phyloP scores from a whole-genome alignment of 2,888 invertebrate genomes.

The Cantharis lateralis region DNA sequence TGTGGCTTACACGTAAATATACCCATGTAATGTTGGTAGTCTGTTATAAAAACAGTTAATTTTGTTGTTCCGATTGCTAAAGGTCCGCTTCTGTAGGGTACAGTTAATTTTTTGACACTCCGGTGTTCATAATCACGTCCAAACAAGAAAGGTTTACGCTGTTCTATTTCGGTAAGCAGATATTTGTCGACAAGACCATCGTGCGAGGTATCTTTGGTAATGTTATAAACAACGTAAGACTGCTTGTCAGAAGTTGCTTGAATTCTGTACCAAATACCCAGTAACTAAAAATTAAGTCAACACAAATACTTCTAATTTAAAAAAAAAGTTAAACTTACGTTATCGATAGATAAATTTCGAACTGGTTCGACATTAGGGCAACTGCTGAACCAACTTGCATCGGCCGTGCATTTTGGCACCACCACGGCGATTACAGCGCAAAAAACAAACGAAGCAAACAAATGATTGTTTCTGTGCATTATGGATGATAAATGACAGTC shows the following conservation, averaged over 20 bases:
- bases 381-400: background rate
- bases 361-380: background rate
- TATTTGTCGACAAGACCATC: background rate
- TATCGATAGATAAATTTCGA: background rate
- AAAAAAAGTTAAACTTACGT: background rate
- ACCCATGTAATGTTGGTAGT: conserved; percentile 74
- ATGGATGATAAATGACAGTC: background rate
- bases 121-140: background rate
- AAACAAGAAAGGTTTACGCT: background rate
- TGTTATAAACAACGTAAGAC: background rate
- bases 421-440: no score
- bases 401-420: background rate
- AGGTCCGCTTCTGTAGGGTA: background rate
- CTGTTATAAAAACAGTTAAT: conserved; percentile 75
- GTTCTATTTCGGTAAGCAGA: background rate
- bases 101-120: background rate
- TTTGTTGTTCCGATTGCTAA: conserved; percentile 76
- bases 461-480: background rate
- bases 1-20: conserved; percentile 77
- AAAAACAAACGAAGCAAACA: background rate
- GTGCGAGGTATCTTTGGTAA: background rate
- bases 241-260: background rate
- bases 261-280: conserved; percentile 4
- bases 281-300: background rate
- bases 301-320: no score